A percentile compares a stretch with the other conserved stretches of the same genome.
These are phyloP conservation scores for Drosophila santomea DNA, from an alignment of 1,140 invertebrate species.

Conservation along the genomic window DNA sequence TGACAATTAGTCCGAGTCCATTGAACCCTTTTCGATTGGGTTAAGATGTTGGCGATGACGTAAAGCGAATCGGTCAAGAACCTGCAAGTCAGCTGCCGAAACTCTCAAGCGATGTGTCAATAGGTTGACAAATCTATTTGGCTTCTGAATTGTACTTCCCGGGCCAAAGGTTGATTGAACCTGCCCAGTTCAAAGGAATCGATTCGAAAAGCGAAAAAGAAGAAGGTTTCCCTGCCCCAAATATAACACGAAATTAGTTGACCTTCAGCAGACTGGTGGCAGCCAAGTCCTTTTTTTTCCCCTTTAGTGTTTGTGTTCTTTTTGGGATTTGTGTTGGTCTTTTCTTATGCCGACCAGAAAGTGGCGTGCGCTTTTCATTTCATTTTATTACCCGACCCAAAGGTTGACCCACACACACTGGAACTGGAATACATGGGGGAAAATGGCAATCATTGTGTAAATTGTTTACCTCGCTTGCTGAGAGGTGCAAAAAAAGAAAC, in stretches of 20 bases:
- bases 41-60: constrained; percentile 59
- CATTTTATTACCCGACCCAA: constrained; percentile 65
- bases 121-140: constrained; percentile 64
- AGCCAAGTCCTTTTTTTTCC: constrained; percentile 8
- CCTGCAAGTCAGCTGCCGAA: constrained; percentile 49
- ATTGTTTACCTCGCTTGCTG: constrained; percentile 61
- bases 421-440: constrained; percentile 4
- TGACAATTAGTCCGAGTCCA: constrained; percentile 72
- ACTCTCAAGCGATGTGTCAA: constrained; percentile 63
- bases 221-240: constrained; percentile 26
- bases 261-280: constrained; percentile 54
- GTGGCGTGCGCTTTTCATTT: constrained; percentile 74
- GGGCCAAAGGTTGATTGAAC: constrained; percentile 73
- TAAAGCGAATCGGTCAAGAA: constrained; percentile 23
- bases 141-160: constrained; percentile 26
- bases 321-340: constrained; percentile 54
- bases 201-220: constrained; percentile 28
- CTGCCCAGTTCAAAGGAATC: constrained; percentile 62
- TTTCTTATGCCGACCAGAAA: constrained; percentile 45
- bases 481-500: constrained; percentile 57
- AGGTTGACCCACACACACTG: constrained; percentile 42
- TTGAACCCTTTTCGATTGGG: constrained; percentile 67
- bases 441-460: constrained; percentile 68
- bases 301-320: constrained; percentile 32
- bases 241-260: constrained; percentile 74